A percentile compares a stretch with the other conserved stretches of the same genome.
Conservation (phyloP, 2,113 vertebrate species). For the Lophius piscatorius region DNA sequence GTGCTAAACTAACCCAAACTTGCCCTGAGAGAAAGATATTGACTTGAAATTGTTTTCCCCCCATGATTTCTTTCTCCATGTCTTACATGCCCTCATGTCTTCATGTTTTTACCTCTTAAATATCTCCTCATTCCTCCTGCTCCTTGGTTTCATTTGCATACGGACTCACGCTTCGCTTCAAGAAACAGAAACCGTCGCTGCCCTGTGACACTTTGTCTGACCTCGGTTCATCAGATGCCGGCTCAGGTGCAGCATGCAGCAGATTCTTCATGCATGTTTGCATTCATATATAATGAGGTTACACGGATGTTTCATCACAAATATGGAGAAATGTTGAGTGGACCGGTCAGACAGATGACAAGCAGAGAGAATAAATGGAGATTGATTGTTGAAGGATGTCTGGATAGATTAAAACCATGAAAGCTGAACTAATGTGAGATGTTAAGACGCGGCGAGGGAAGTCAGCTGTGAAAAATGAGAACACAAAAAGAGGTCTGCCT, state of each 20-base stretch:
- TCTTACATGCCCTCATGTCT: too few species aligned
- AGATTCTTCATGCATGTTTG: conserved; percentile 14
- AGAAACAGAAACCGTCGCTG: background rate
- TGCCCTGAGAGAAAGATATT: too few species aligned
- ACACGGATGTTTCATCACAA: background rate
- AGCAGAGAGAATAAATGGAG: conserved; percentile 16
- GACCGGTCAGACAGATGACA: background rate
- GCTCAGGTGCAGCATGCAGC: conserved; percentile 18
- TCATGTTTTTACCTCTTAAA: background rate
- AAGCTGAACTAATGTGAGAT: conserved; percentile 27
- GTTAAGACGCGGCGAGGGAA: background rate
- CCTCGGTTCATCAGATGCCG: background rate
- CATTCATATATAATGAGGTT: background rate
- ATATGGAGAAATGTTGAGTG: background rate
- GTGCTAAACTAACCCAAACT: too few species aligned
- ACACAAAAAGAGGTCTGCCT: background rate
- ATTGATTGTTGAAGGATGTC: conserved; percentile 19
- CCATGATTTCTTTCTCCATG: too few species aligned
- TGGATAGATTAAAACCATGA: conserved; percentile 7
- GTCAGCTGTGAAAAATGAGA: conserved; percentile 5
- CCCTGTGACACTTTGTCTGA: background rate
- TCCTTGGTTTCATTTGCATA: background rate
- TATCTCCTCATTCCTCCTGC: background rate
- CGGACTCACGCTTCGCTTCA: too few species aligned
- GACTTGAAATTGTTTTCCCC: too few species aligned